Evolutionary conservation across 2,888 invertebrate genomes (phyloP), one percentile per base, ranked within the genome.

Genomic region (Ormyrus nitidulus): DNA sequence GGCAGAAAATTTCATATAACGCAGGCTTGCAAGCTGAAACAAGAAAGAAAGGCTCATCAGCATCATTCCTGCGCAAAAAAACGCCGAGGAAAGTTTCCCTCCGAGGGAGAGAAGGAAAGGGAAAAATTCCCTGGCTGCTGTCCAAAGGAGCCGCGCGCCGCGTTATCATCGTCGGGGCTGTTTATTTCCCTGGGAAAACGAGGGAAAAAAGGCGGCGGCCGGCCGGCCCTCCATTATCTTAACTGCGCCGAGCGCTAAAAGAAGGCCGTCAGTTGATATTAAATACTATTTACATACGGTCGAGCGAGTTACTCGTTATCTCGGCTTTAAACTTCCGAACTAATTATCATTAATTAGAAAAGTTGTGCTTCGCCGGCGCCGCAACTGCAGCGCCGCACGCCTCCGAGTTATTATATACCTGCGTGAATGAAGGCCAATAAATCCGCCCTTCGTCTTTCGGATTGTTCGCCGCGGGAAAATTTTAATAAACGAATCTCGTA

Each of bases 281-380:
- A 83, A 86, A 86, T 84, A 84, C 83, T 83, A 82, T 84, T 85
- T 85, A 84, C 85, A 83, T 84, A 83, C 83, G 83, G 84, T 83
- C 80, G 81, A 82, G 54, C 83, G 84, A 86, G 85, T 86, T 85
- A 84, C 86, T 88, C 86, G 87, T 88, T 88, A 89, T 89, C 89
- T 86, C 84, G 84, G 86, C 83, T 83, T 85, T 85, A 86, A 86
- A 86, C 84, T 87, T 85, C 51, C 69, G 80, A 84, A 87, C 88
- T 88, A 89, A 89, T 89, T 89, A 90, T 87, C 89, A 89, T 89
- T 90, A 89, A 89, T 90, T 89, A 88, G 89, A 89, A 88, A 90
- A 89, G 89, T 89, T 90, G 83, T 73, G 80, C 72, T 79, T 70
- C 69, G 61, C 65, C 49, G 77, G 59, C 34, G 34, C 13, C 13